A percentile compares a stretch with the other conserved stretches of the same genome.
These are phyloP conservation scores for Siniperca chuatsi DNA, from an alignment of 2,113 vertebrate species.

Conservation along the genomic window DNA sequence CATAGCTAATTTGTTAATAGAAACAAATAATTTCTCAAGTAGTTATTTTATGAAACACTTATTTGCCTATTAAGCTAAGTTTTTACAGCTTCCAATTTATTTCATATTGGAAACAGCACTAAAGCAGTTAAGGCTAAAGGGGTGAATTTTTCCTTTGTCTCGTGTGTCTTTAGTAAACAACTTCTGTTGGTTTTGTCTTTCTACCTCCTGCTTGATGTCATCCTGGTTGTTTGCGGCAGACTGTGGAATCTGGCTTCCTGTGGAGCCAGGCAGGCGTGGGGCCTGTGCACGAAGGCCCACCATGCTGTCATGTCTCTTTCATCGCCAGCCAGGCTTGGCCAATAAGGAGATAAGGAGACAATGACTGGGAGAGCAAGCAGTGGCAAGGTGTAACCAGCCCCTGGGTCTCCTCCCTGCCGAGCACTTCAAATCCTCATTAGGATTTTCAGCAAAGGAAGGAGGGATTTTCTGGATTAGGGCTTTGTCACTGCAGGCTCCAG, in stretches of 20 bases:
- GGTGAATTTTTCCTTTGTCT: conserved; percentile 63
- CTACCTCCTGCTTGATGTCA: conserved; percentile 67
- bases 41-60: conserved; percentile 36
- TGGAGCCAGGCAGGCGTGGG: conserved; percentile 75
- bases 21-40: conserved; percentile 34
- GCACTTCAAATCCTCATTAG: conserved; percentile 85
- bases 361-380: conserved; percentile 79
- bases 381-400: conserved; percentile 81
- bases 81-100: conserved; percentile 9
- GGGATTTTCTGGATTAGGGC: conserved; percentile 85
- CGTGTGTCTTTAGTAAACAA: conserved; percentile 72
- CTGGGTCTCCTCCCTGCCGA: conserved; percentile 77
- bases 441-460: conserved; percentile 84
- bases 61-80: conserved; percentile 12
- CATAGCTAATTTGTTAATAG: conserved; percentile 42
- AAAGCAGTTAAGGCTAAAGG: conserved; percentile 35
- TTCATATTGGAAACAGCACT: conserved; percentile 4
- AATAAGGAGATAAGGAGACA: conserved; percentile 84
- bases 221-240: conserved; percentile 77
- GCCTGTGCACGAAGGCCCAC: conserved; percentile 79
- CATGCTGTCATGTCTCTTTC: conserved; percentile 83
- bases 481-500: conserved; percentile 85
- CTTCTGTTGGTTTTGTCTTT: conserved; percentile 75
- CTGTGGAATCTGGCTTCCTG: conserved; percentile 80
- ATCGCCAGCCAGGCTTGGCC: conserved; percentile 81